Evolutionary conservation across 2,797 vertebrate genomes (phyloP).

Genomic region (Atherinosoma microstoma): DNA sequence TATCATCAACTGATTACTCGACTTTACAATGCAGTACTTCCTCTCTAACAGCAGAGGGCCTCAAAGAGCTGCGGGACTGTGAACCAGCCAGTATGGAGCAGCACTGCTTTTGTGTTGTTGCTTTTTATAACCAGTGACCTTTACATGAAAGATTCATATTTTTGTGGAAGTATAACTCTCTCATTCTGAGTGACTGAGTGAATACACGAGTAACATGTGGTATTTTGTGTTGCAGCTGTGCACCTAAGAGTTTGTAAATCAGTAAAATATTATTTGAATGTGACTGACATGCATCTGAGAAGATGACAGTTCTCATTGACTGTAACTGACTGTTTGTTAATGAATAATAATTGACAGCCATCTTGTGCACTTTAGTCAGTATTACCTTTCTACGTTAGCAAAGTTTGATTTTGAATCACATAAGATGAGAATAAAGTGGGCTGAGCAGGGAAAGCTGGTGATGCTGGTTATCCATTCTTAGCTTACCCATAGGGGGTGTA

Average conservation of each 20-base stretch:
- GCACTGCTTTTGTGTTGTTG: constrained; percentile 8
- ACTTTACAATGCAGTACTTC: constrained; percentile 24
- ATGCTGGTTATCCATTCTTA: not conserved
- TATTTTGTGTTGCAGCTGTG: constrained; percentile 36
- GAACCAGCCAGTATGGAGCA: constrained; percentile 7
- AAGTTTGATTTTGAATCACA: constrained; percentile 9
- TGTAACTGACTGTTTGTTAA: not conserved
- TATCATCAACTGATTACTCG: not conserved
- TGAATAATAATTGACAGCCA: not conserved
- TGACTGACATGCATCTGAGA: not conserved
- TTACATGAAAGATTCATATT: constrained; percentile 66
- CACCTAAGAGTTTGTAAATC: constrained; percentile 2
- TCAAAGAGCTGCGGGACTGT: constrained; percentile 41
- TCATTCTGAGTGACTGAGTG: constrained; percentile 37
- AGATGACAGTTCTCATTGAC: not conserved
- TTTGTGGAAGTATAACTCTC: constrained; percentile 56
- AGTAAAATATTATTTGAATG: not conserved
- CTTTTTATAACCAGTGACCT: constrained; percentile 53
- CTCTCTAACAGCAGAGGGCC: constrained; percentile 73
- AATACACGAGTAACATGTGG: constrained; percentile 25
- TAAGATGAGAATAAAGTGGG: constrained; percentile 1
- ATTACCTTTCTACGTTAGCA: not conserved
- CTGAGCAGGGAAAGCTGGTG: not conserved
- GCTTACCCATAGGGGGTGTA: constrained; percentile 96
- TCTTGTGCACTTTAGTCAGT: not conserved